A percentile compares a stretch with the other conserved stretches of the same genome.
phyloP scores from a whole-genome alignment of 2,113 vertebrate genomes.

The Serranochromis macrocephalus region DNA sequence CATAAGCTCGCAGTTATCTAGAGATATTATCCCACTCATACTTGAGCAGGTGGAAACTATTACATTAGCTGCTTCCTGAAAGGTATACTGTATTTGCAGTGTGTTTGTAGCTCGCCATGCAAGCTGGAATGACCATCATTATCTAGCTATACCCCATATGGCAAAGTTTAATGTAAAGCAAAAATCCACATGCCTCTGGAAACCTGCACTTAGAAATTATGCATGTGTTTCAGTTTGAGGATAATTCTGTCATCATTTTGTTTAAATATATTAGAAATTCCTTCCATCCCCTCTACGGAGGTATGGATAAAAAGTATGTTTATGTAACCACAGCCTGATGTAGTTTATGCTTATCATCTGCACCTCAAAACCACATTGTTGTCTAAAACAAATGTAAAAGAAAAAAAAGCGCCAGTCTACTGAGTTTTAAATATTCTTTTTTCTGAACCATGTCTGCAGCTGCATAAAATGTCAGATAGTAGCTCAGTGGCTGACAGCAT shows the following conservation, averaged over 20 bases:
- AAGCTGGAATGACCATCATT: neutral
- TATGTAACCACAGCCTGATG: neutral
- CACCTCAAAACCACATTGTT: neutral
- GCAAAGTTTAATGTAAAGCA: neutral
- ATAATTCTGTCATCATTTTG: neutral
- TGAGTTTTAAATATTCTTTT: neutral
- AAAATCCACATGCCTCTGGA: neutral
- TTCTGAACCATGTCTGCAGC: neutral
- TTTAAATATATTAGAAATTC: neutral
- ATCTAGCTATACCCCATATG: rapidly evolving
- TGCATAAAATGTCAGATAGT: neutral
- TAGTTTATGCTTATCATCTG: neutral
- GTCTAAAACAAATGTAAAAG: neutral
- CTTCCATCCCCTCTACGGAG: neutral
- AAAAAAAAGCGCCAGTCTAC: neutral
- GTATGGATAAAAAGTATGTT: neutral
- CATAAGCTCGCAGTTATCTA: neutral
- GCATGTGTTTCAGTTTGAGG: neutral
- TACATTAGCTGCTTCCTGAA: neutral
- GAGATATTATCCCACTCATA: neutral
- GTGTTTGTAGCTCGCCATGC: neutral
- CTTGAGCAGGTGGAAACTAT: neutral
- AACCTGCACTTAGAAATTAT: neutral
- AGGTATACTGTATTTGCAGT: neutral
- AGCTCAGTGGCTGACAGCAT: neutral